phyloP scores from a whole-genome alignment of 1,140 invertebrate species.

The Psilanteris sp. region DNA sequence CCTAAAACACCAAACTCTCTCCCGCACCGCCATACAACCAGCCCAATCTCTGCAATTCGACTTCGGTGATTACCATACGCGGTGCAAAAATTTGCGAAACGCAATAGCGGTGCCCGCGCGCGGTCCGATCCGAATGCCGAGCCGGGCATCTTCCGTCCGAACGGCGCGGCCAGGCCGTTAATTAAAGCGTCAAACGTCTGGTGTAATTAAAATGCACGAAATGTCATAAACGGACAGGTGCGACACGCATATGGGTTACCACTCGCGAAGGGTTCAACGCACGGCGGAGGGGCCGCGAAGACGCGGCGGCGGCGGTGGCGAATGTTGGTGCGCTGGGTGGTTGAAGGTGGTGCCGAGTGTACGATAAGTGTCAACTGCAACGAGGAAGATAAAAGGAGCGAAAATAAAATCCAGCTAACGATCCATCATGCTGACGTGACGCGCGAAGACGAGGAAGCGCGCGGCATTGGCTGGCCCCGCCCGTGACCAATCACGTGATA shows the following conservation, averaged over 20 bases:
- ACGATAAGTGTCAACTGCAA: conserved; percentile 79
- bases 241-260: conserved; percentile 67
- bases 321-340: conserved; percentile 47
- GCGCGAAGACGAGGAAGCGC: conserved; percentile 64
- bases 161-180: conserved; percentile 41
- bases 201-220: conserved; percentile 72
- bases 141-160: too few species aligned
- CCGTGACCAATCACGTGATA: conserved; percentile 71
- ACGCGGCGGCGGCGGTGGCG: conserved; percentile 42
- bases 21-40: too few species aligned
- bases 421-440: conserved; percentile 77
- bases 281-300: conserved; percentile 55
- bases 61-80: too few species aligned
- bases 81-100: too few species aligned
- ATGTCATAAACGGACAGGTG: conserved; percentile 67
- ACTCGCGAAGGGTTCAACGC: conserved; percentile 51
- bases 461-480: conserved; percentile 74
- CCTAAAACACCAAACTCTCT: too few species aligned
- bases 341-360: conserved; percentile 64
- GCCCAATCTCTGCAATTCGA: too few species aligned
- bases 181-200: conserved; percentile 74
- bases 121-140: too few species aligned
- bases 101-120: too few species aligned
- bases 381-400: conserved; percentile 78
- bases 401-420: conserved; percentile 76